phyloP scores from a whole-genome alignment of 2,888 invertebrate genomes.

The Arenicola marina region DNA sequence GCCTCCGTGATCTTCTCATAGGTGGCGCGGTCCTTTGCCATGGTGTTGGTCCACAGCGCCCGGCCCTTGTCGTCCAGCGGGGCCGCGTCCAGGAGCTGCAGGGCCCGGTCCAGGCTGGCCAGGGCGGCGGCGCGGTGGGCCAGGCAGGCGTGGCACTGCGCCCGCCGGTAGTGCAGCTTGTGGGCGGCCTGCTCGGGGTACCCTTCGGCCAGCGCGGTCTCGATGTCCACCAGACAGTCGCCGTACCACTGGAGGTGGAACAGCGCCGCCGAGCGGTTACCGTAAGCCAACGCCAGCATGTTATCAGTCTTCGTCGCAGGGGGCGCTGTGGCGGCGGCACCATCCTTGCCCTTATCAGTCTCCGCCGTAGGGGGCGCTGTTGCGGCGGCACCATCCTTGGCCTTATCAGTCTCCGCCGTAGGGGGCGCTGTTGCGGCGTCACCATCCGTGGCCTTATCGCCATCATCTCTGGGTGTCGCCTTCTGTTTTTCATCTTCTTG shows the following conservation, averaged over 20 bases:
- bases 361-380: not conserved
- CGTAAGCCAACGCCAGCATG: conserved; percentile 30
- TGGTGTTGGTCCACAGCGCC: conserved; percentile 15
- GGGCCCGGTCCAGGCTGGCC: conserved; percentile 42
- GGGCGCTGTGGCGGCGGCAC: not conserved
- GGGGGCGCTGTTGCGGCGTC: too few species aligned
- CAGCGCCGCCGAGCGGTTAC: conserved; percentile 48
- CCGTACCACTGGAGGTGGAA: conserved; percentile 49
- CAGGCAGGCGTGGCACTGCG: conserved; percentile 70
- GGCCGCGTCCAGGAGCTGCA: conserved; percentile 26
- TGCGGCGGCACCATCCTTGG: too few species aligned
- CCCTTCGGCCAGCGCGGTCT: conserved; percentile 60
- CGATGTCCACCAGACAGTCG: conserved; percentile 49
- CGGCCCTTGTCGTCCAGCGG: conserved; percentile 29
- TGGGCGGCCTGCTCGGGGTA: conserved; percentile 70
- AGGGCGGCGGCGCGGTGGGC: conserved; percentile 61
- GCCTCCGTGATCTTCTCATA: not conserved
- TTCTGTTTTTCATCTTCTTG: too few species aligned
- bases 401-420: too few species aligned
- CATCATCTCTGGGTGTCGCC: too few species aligned
- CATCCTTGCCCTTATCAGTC: not conserved
- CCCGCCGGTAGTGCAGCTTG: conserved; percentile 72
- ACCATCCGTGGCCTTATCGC: too few species aligned
- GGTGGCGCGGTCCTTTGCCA: conserved; percentile 20
- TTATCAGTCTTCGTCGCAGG: too few species aligned